Evolutionary conservation across 2,797 vertebrate species (phyloP), one percentile per base, ranked within the genome.

Genomic region (Philypnodon macrostomus): DNA sequence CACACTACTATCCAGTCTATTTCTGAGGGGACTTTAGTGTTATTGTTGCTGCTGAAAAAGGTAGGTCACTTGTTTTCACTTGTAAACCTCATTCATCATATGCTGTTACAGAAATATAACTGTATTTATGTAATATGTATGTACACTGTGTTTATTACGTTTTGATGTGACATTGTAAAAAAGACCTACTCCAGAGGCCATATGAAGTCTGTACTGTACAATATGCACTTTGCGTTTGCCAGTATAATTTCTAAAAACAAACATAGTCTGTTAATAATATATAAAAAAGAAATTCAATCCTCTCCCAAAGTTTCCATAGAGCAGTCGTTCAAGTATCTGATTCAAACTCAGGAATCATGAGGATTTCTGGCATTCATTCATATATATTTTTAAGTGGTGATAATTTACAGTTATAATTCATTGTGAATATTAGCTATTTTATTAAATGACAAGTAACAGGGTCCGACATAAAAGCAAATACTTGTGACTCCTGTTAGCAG

Each of bases 171-270:
- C 41, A n/a, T n/a, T n/a, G n/a, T n/a, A n/a, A n/a, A n/a, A 68
- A 42, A 57, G 70, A 57, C 23, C 39, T 57, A 70, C 63, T 67
- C 74, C 59, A 70, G 76, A 85, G 80, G 82, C 78, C 82, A 86
- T 80, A 72, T 66, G 30, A 69, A 70, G 80, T 83, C 80, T 79
- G 84, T 85, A 85, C 79, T 84, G 78, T 84, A 81, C 75, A 81
- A 77, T 51, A 81, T 87, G 85, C 84, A 89, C 85, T 87, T 86
- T 60, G 47, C 32, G 7, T 59, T 53, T 82, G 77, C 70, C 72
- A 73, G 58, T 68, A 66, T 79, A 70, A 53, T 76, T 84, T 77
- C 67, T 70, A 73, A 79, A 35, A 34, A 60, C 47, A 63, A 65
- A 60, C 21, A 32, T 56, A 51, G 67, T 54, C 58, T 63, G 44